Base-by-base conservation (phyloP, 2,888 invertebrate species). In the Abrostola triplasia region DNA sequence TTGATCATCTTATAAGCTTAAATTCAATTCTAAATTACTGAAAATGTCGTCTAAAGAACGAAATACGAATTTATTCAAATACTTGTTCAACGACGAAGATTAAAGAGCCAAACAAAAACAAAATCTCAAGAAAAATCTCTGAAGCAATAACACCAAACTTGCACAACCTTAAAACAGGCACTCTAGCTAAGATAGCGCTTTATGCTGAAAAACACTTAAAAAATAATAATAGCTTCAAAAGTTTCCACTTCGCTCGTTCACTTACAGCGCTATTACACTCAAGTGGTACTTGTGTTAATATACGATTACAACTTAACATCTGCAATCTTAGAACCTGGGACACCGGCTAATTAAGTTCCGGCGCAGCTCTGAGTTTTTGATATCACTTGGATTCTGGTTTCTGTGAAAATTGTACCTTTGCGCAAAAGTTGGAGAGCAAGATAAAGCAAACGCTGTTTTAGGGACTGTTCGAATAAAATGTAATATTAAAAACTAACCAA, bases 181-280 rank as follows among this genome's bases (percentile, higher is more conserved):
- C 65, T 58, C 65, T 42, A 38, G 63, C 54, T 42, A 42, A 69
- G 63, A 73, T 68, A 73, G 41, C 56, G 72, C 44, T 65, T 51
- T 59, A 67, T 72, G 60, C 67, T 53, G 55, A 67, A 60, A 73
- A 65, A 77, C 67, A 74, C 78, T 74, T 67, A 50, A 70, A 74
- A 67, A 76, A 75, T 56, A 75, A 66, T 58, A 53, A 70, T 53
- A 49, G 59, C 63, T 50, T 38, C 38, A 54, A 62, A 68, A 67
- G 63, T 75, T 77, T 66, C 42, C 59, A 48, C 62, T 71, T 42
- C 40, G 54, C 54, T 41, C 54, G 57, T 62, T 71, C 62, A 51
- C 62, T 64, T 67, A 76, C 49, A 64, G 40, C 55, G 48, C 67
- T 75, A 66, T 76, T 71, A 78, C 37, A 58, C 24, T 53, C 7